Base-by-base conservation (phyloP, 1,140 invertebrate genomes). In the Zaprionus africanus region DNA sequence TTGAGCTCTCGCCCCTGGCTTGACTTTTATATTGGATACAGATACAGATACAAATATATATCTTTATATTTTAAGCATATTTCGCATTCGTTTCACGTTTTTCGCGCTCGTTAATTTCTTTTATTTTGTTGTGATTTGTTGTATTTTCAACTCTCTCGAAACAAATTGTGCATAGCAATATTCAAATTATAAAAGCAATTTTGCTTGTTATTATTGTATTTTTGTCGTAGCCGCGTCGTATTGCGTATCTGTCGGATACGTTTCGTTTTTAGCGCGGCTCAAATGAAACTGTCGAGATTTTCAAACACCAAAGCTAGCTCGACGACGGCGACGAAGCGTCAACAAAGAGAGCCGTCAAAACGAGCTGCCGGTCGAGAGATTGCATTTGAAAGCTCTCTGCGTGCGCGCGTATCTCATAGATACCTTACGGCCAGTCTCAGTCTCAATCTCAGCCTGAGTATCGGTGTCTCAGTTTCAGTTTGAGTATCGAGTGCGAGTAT, bases 221-320 rank as follows among this genome's bases (percentile, higher is more conserved):
- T 72, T 79, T 72, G 49, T 80, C 38, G 70, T 76, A 65, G 83
- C 61, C 68, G 79, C 71, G 76, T 85, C 85, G 85, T 80, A 90
- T 90, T 79, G 84, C 85, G 85, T 85, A 90, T 90, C 86, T 87
- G 34, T 28, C 49, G 61, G 76, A 78, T 78, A 78, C 76, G 76
- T 78, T 74, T 77, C 82, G 79, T 91, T 92, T 81, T 88, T 90
- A 91, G 82, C 91, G 86, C 90, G 91, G 84, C 91, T 92, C 87
- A 90, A 91, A 88, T 92, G 81, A 91, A 92, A 92, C 91, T 92
- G 85, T 72, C 74, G 69, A 82, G 81, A 88, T 84, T 81, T 76
- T 68, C 66, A 76, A 28, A 34, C 12, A 60, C 64, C 58, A 66
- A 57, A 64, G 67, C 63, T 61, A 79, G 64, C 84, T 65, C 63